A percentile compares a stretch with the other conserved stretches of the same genome.
These are phyloP conservation scores for Coendou prehensilis DNA, from an alignment of 2,797 vertebrate genomes.

Conservation along the genomic window DNA sequence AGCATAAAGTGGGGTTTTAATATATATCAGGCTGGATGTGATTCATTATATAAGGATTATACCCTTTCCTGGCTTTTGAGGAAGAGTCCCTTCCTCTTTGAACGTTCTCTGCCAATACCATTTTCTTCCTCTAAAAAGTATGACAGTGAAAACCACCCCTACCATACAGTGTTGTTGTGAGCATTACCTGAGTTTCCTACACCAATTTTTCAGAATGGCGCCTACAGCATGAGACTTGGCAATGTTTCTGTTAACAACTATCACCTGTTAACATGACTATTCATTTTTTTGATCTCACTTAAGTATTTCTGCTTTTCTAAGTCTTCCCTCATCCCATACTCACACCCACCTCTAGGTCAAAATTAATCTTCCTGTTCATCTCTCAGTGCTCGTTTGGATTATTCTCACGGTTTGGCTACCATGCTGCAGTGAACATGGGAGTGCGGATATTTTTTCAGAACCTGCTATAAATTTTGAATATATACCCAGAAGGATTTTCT, in stretches of 20 bases:
- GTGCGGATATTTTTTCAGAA: background rate
- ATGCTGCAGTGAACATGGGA: background rate
- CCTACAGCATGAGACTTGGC: background rate
- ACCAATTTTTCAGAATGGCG: background rate
- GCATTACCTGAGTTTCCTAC: background rate
- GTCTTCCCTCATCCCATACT: background rate
- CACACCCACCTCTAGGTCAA: background rate
- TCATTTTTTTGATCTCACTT: background rate
- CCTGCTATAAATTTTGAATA: background rate
- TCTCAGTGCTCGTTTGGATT: background rate
- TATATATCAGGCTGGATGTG: background rate
- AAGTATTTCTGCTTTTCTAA: conserved; percentile 34
- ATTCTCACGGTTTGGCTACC: background rate
- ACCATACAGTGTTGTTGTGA: background rate
- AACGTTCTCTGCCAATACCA: background rate
- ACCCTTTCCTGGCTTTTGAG: conserved; percentile 6
- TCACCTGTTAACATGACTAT: background rate
- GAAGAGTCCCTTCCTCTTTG: background rate
- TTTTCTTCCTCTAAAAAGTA: conserved; percentile 40
- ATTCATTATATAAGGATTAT: background rate
- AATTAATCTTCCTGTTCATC: background rate
- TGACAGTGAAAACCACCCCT: background rate
- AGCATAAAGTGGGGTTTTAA: background rate
- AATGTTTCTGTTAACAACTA: background rate
- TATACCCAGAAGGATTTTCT: background rate